Evolutionary conservation across 1,140 invertebrate genomes (phyloP).

Genomic region (Lycorma delicatula): DNA sequence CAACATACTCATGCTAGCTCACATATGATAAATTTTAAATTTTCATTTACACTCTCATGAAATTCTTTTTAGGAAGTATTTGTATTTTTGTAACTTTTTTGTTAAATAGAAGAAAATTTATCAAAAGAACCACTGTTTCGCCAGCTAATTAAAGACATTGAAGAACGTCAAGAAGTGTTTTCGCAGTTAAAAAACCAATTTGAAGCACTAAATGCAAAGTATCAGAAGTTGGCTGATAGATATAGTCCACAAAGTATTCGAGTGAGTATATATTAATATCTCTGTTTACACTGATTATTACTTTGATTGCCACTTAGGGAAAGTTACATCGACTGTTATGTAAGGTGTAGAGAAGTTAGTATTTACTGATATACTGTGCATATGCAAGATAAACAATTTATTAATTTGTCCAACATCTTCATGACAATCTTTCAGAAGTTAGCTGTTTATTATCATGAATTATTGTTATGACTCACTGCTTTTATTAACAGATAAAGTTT

Average conservation of each 20-base stretch:
- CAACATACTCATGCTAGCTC: too few relatives aligned
- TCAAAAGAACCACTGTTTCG: constrained; percentile 53
- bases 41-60: too few relatives aligned
- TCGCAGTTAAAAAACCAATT: constrained; percentile 59
- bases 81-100: constrained; percentile 14
- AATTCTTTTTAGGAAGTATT: too few relatives aligned
- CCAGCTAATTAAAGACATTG: constrained; percentile 49
- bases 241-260: constrained; percentile 64
- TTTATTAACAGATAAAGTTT: too few relatives aligned
- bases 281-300: not conserved
- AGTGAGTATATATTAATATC: constrained; percentile 38
- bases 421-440: too few relatives aligned
- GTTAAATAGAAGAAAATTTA: constrained; percentile 51
- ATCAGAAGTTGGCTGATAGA: constrained; percentile 58
- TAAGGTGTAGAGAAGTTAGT: too few relatives aligned
- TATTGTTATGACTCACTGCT: too few relatives aligned
- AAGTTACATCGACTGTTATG: not conserved
- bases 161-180: constrained; percentile 52
- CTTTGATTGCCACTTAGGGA: not conserved
- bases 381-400: too few relatives aligned
- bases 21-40: too few relatives aligned
- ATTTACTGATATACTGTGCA: too few relatives aligned
- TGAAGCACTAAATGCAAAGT: constrained; percentile 55
- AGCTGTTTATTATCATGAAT: too few relatives aligned
- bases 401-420: too few relatives aligned